Percentiles rank a stretch among this genome's conserved stretches.
These are phyloP conservation scores for Neoaliturus tenellus DNA, from an alignment of 2,888 invertebrate species.

Conservation along the genomic window DNA sequence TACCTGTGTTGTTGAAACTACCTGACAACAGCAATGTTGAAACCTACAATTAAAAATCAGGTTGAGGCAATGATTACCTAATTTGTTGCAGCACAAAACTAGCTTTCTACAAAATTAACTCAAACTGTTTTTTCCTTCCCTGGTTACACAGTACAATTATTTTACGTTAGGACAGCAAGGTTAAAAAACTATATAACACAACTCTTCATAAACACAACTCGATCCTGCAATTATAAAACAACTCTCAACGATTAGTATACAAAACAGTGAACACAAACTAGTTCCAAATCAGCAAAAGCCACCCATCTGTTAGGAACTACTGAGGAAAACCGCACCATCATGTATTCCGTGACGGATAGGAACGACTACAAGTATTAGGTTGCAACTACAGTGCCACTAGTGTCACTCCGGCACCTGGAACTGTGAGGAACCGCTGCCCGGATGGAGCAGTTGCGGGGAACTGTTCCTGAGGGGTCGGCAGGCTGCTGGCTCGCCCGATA, in stretches of 20 bases:
- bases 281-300: conserved; percentile 15
- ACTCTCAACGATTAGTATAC: conserved; percentile 14
- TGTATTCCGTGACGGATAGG: not conserved
- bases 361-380: not conserved
- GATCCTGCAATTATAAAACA: conserved; percentile 67
- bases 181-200: no score
- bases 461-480: conserved; percentile 49
- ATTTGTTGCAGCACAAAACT: no score
- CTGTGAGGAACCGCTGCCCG: conserved; percentile 73
- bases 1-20: no score
- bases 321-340: not conserved
- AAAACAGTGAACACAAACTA: conserved; percentile 5
- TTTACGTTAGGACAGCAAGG: no score
- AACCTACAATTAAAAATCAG: no score
- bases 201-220: no score
- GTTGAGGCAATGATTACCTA: no score
- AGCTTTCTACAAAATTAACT: no score
- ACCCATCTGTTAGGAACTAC: not conserved
- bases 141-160: no score
- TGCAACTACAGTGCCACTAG: not conserved
- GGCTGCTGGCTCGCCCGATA: conserved; percentile 44
- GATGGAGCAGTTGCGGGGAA: conserved; percentile 60
- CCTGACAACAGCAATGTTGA: no score
- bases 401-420: conserved; percentile 71
- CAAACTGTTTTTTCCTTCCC: no score